Evolutionary conservation across 2,888 invertebrate species (phyloP).

Genomic region (Alentia gelatinosa): DNA sequence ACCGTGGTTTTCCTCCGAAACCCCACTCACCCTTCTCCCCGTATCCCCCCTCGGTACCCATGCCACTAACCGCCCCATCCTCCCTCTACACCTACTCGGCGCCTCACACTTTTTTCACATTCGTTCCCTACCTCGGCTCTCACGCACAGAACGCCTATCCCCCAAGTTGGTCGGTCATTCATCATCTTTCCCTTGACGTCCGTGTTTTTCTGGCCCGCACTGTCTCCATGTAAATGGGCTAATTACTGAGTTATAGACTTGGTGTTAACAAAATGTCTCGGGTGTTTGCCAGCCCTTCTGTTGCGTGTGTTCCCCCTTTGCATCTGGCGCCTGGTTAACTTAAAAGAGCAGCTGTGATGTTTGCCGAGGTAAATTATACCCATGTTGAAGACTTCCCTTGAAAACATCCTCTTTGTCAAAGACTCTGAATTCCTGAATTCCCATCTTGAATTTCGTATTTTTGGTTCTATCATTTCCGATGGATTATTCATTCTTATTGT

Average conservation of each 20-base stretch:
- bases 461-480: no score
- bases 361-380: background rate
- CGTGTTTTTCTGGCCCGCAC: background rate
- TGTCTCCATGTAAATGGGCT: slow-evolving; percentile 35
- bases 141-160: background rate
- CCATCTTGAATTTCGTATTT: no score
- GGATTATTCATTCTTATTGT: no score
- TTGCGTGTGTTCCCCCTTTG: background rate
- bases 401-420: no score
- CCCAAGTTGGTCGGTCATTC: background rate
- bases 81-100: background rate
- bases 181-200: slow-evolving; percentile 21
- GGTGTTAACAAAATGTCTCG: background rate
- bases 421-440: no score
- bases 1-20: background rate
- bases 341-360: background rate
- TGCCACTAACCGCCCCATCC: background rate
- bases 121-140: background rate
- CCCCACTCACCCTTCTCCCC: background rate
- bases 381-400: no score
- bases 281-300: background rate
- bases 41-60: background rate
- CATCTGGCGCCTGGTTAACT: background rate
- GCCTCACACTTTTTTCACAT: no score
- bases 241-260: slow-evolving; percentile 26